Base-by-base conservation (phyloP, 2,113 vertebrate genomes). In the Rhipidura dahli region DNA sequence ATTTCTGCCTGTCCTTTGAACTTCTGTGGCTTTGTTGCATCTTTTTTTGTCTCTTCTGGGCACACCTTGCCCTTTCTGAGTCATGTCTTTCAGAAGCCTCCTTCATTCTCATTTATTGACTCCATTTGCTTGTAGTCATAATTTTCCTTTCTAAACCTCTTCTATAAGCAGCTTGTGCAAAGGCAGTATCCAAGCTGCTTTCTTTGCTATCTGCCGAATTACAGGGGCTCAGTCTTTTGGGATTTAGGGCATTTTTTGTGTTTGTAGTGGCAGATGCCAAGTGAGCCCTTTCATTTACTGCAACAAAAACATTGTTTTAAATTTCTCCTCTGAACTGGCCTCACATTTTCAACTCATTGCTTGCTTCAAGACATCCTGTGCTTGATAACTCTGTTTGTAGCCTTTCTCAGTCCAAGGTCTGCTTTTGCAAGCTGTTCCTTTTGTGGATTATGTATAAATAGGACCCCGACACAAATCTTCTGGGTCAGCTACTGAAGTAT, bases 311-410 rank as follows among this genome's bases (percentile, higher is more conserved):
- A 91, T 82, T 65, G 57, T 31, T 90, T 84, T 40, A 85, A 73
- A 84, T 78, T 89, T 96, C 68, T 91, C 28, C 54, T 94, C 31
- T 96, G 83, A 91, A 77, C 71, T 88, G 40, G n/a, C 47, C 56
- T 27, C 50, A 70, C 24, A 26, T 77, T 82, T 96, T 87, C 72
- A 84, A 54, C 33, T 84, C 13, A 3, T 75, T 94, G 33, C n/a
- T 89, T 77, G 30, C 95, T 96, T 95, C 40, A 53, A 92, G 65
- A 60, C 12, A 33, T 39, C 21, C 31, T 80, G n/a, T 51, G 24
- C 18, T 94, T 90, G 54, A 91, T 64, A 76, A 24, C 18, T 79
- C 42, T 91, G 39, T 72, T 88, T 60, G 57, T 73, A 79, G 54
- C 49, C 35, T 95, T 90, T 40, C 35, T 84, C 31, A 57, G 18